Base-by-base conservation (phyloP, 2,113 vertebrate species). In the Sinocyclocheilus maitianheensis region DNA sequence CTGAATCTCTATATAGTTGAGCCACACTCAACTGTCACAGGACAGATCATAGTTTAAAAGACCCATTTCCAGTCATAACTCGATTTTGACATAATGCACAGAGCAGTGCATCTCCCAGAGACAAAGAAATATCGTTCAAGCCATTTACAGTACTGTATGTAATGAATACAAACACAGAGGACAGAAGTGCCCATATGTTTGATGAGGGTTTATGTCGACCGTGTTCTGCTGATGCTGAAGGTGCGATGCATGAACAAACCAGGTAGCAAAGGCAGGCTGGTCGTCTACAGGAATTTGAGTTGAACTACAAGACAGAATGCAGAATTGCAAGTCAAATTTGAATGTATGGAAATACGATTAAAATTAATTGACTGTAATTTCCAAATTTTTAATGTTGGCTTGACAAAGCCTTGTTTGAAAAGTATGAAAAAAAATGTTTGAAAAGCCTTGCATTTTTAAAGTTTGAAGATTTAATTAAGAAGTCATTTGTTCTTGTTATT, bases 1-100 rank as follows among this genome's bases (percentile, higher is more conserved):
- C 40, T 51, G n/a, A 76, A 51, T 76, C 72, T 76, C 74, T 3
- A 8, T 16, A 51, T 26, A 14, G n/a, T 76, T 24, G 74, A 51
- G 71, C 22, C 71, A 75, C 13, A 46, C 40, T 22, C 22, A 43
- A 76, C 43, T 76, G 74, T 76, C 74, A 76, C 74, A 14, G 74
- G 43, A 51, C 43, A 24, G 74, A 76, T 48, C 72, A 48, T 76
- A 76, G 22, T 24, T 12, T 76, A 76, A 46, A 48, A 76, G 72
- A 76, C 72, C 40, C 72, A 76, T 48, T 76, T 76, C 5, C 72
- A 51, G 43, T 26, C 43, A 9, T 76, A 48, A 76, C 12, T 76
- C n/a, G 3, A 76, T 76, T 72, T 76, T 3, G 11, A 48, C 72
- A 14, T 24, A 75, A 24, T 72, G 34, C 34, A 34, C 20, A 40